Base-by-base conservation (phyloP, 1,140 invertebrate species). In the Lepidostoma basale region DNA sequence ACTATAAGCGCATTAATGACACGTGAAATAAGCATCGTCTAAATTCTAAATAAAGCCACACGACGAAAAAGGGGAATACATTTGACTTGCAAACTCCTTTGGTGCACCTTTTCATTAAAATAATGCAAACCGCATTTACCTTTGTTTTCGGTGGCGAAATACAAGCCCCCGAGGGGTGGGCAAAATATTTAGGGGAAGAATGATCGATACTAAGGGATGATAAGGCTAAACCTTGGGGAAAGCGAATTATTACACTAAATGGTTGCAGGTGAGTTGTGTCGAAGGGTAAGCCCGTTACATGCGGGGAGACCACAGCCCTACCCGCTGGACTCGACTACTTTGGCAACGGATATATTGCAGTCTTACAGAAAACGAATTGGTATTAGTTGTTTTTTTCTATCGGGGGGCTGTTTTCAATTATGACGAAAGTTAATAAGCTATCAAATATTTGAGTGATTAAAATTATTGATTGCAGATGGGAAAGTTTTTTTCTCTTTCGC, bases 121-220 rank as follows among this genome's bases (percentile, higher is more conserved):
- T 72, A 68, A 72, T 68, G 70, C 70, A 62, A 72, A 72, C 44
- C 45, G 28, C 40, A 45, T 54, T 64, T 40, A 45, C 56, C 56
- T 68, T 65, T 56, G 62, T 49, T 52, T 66, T 60, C 58, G 70
- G 65, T 72, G 70, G 70, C 70, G 58, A 72, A 68, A 68, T 66
- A 56, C 52, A 12, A 58, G 20, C 40, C 56, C 56, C 65, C 18
- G 65, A 63, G 62, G 70, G 60, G 22, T 52, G 60, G 52, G 60
- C 52, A 54, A 45, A 44, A 63, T 54, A 63, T 64, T 69, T 47
- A 54, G 69, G 69, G 69, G 65, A 72, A 49, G 40, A 60, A 64
- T 72, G 67, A 66, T 68, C 70, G 70, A 72, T 72, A 72, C 47
- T 58, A 42, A 56, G 44, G 56, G 54, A 67, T 65, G 70, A 72